Percentiles rank a stretch among this genome's conserved stretches.
phyloP scores from a whole-genome alignment of 2,888 invertebrate species.

The Xylota segnis region DNA sequence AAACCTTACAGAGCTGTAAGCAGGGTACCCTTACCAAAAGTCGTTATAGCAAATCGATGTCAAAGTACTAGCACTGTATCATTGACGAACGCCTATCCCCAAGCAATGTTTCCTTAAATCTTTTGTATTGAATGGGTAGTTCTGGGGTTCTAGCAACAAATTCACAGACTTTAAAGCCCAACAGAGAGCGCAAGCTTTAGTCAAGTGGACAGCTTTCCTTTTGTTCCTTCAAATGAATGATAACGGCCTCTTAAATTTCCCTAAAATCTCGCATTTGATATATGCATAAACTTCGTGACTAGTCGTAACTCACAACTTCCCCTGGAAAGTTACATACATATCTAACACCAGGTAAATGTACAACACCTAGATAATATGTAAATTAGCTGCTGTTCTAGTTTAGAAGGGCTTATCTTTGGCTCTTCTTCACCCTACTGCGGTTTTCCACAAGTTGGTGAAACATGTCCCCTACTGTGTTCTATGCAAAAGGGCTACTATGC shows the following conservation, averaged over 20 bases:
- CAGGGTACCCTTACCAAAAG: too few species aligned
- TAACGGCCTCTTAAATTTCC: not conserved
- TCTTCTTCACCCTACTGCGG: constrained; percentile 10
- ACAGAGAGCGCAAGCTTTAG: too few species aligned
- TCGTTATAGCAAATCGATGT: too few species aligned
- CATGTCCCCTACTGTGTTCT: constrained; percentile 12
- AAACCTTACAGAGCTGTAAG: too few species aligned
- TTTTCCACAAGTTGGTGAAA: constrained; percentile 52
- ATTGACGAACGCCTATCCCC: too few species aligned
- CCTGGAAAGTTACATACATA: not conserved
- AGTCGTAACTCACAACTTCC: constrained; percentile 12
- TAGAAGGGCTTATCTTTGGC: constrained; percentile 43
- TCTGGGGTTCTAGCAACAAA: too few species aligned
- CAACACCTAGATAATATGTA: constrained; percentile 42
- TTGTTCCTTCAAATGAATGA: not conserved
- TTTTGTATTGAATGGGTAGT: too few species aligned
- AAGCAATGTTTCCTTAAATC: too few species aligned
- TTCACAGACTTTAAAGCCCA: too few species aligned
- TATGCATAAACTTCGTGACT: too few species aligned
- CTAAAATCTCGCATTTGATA: not conserved
- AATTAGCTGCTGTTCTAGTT: constrained; percentile 58
- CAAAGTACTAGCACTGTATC: too few species aligned
- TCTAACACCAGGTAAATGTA: constrained; percentile 14
- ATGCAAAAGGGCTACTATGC: not conserved
- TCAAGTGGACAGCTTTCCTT: too few species aligned